Evolutionary conservation across 2,797 vertebrate species (phyloP), one percentile per base, ranked within the genome.

Genomic region (Acanthornis magna): DNA sequence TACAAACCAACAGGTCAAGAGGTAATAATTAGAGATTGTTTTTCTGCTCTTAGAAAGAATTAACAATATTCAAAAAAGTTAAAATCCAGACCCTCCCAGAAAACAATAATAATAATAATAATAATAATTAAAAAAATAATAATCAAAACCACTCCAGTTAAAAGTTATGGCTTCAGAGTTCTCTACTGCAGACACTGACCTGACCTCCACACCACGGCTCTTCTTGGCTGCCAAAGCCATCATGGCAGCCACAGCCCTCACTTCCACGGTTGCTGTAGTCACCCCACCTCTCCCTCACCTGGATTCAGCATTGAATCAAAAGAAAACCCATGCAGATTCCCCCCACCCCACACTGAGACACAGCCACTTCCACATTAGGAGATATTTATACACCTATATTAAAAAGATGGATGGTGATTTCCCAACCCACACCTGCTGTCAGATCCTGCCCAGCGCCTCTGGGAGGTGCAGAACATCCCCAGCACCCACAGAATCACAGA

Each of bases 161-260:
- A 97, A 98, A 98, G 97, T 98, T 98, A 98, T 98, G 98, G 98
- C 98, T 98, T 98, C 96, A 96, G 97, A 98, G 97, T 98, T 97
- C 91, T 80, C 96, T 51, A 87, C 78, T 77, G 74, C 75, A 97
- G 96, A 96, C 29, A 92, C 89, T 79, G 95, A 96, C 85, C 96
- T 85, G 93, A 93, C 92, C 95, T 91, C 89, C 96, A 86, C 72
- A 50, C 61, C 63, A 78, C 27, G 13, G 74, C 65, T 85, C 54
- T 14, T 61, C 29, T 63, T 29, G 55, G 36, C 94, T 91, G 85
- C 95, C 81, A 38, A 19, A 12, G 17, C 36, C 91, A 66, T 71
- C 88, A 58, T 9, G 50, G 81, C 93, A 62, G 77, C 13, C 82
- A 40, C 83, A 27, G 57, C 72, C 68, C 87, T 81, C 68, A 43